phyloP scores from a whole-genome alignment of 2,888 invertebrate species.

The Gryllus longicercus region DNA sequence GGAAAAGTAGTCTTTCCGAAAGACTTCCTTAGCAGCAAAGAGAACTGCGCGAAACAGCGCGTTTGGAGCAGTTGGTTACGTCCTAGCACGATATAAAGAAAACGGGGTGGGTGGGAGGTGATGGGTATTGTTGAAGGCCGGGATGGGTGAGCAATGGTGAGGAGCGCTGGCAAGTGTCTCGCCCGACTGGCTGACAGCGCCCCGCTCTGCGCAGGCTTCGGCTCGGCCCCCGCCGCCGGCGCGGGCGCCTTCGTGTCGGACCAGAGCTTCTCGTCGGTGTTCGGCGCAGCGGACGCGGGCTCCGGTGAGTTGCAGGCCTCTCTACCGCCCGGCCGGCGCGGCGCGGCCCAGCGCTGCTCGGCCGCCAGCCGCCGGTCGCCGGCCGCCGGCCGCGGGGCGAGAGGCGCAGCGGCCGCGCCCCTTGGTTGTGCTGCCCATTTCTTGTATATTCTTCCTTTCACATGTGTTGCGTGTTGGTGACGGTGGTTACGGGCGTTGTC shows the following conservation, averaged over 20 bases:
- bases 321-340: not conserved
- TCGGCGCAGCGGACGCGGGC: slow-evolving; percentile 69
- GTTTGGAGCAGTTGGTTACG: too few species aligned
- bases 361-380: not conserved
- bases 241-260: slow-evolving; percentile 59
- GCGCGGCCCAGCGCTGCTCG: not conserved
- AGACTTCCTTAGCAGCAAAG: too few species aligned
- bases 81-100: too few species aligned
- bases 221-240: slow-evolving; percentile 27
- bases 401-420: not conserved
- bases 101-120: too few species aligned
- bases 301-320: slow-evolving; percentile 40
- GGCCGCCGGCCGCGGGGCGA: not conserved
- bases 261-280: slow-evolving; percentile 83
- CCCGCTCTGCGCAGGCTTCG: slow-evolving; percentile 17
- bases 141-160: not conserved
- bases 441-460: slow-evolving; percentile 25
- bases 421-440: not conserved
- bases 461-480: slow-evolving; percentile 28
- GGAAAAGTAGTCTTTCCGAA: too few species aligned
- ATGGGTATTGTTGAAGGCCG: too few species aligned
- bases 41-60: too few species aligned
- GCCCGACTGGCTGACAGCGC: not conserved
- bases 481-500: too few species aligned
- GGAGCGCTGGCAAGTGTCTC: not conserved